Percentiles rank a stretch among this genome's conserved stretches.
Evolutionary conservation across 2,797 vertebrate genomes (phyloP).

Genomic region (Meda fulgida): DNA sequence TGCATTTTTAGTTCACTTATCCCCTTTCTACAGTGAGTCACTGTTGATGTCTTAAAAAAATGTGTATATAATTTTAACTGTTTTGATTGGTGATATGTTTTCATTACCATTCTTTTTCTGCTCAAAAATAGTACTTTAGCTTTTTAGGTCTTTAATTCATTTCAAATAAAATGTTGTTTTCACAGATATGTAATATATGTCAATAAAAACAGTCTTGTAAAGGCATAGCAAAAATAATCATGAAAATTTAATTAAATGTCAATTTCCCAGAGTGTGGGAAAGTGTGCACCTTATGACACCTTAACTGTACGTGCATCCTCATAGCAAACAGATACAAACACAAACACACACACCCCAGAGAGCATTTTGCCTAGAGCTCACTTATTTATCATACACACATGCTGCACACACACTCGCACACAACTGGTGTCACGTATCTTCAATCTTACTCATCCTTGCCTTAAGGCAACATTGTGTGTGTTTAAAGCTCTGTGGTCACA

Average conservation of each 20-base stretch:
- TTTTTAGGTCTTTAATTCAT: neutral
- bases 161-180: neutral
- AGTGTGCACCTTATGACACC: conserved; percentile 10
- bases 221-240: neutral
- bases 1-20: neutral
- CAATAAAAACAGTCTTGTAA: neutral
- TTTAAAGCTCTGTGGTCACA: conserved; percentile 10
- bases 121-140: neutral
- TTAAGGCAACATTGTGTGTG: conserved; percentile 1
- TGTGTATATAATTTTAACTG: neutral
- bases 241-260: neutral
- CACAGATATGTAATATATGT: neutral
- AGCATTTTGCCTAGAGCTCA: conserved; percentile 32
- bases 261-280: conserved; percentile 25
- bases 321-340: neutral
- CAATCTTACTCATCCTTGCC: conserved; percentile 18
- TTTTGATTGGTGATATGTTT: neutral
- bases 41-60: neutral
- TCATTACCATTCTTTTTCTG: neutral
- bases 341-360: neutral
- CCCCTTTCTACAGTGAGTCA: neutral
- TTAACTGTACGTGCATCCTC: conserved; percentile 29
- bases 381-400: conserved; percentile 13
- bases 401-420: neutral
- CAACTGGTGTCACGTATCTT: conserved; percentile 28